Conservation (phyloP, 2,797 vertebrate genomes). For the Balearica regulorum region DNA sequence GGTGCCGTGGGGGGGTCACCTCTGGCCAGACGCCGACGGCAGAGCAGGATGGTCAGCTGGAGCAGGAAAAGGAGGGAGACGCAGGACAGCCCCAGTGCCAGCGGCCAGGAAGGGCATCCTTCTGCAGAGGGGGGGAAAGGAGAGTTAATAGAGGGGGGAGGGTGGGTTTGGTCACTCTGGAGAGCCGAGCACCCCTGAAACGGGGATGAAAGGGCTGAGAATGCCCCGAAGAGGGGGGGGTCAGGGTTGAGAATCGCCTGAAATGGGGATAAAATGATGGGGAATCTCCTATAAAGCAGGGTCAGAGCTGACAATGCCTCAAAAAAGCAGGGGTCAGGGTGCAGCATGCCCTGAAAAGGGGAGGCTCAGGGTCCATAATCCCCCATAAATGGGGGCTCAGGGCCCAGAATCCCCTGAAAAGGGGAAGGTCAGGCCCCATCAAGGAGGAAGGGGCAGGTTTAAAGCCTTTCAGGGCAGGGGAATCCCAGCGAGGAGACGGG, state of each 20-base stretch:
- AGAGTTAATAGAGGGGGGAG: not conserved
- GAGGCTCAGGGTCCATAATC: too few relatives aligned
- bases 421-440: too few relatives aligned
- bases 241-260: not conserved
- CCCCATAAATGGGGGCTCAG: too few relatives aligned
- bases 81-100: not conserved
- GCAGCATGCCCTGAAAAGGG: accelerated
- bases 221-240: too few relatives aligned
- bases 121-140: not conserved
- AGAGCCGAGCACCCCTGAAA: not conserved
- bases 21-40: not conserved
- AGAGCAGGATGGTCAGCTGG: not conserved
- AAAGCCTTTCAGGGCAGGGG: not conserved
- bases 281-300: too few relatives aligned
- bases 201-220: too few relatives aligned
- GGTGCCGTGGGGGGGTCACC: too few relatives aligned
- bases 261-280: too few relatives aligned
- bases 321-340: too few relatives aligned
- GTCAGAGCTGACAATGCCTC: not conserved
- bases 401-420: too few relatives aligned
- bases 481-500: not conserved
- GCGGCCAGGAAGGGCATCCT: not conserved
- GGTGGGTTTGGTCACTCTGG: not conserved
- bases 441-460: not conserved
- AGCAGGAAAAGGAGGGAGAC: not conserved